Evolutionary conservation across 23 tunicate genomes (phyloP).

Genomic region (Clavelina lepadiformis): DNA sequence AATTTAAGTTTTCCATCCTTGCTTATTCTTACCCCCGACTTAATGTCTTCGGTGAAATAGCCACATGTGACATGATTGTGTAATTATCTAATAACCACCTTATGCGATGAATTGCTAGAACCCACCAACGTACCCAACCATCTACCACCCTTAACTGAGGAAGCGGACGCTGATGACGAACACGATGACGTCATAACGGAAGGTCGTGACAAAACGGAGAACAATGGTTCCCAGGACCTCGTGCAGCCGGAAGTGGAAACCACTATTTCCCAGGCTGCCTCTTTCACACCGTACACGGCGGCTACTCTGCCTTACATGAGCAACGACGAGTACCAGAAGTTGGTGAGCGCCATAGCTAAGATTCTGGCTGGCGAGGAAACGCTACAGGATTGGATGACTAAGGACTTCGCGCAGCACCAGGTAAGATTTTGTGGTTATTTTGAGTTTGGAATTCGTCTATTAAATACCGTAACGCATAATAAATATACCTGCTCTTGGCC

Average conservation of each 20-base stretch:
- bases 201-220: neutral
- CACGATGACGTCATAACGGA: slow-evolving; percentile 45
- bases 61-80: too few species aligned
- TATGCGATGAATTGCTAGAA: neutral
- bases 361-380: slow-evolving; percentile 57
- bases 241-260: slow-evolving; percentile 38
- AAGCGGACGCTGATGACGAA: slow-evolving; percentile 84
- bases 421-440: slow-evolving; percentile 22
- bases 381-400: slow-evolving; percentile 81
- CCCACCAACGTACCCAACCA: neutral
- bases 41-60: too few species aligned
- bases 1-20: too few species aligned
- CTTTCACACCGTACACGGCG: slow-evolving; percentile 46
- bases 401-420: slow-evolving; percentile 83
- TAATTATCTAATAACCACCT: neutral
- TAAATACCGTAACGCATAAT: too few species aligned
- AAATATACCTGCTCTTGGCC: too few species aligned
- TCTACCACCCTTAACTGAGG: slow-evolving; percentile 70
- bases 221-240: neutral
- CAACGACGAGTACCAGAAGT: slow-evolving; percentile 59
- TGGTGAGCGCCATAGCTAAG: slow-evolving; percentile 46
- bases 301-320: slow-evolving; percentile 56
- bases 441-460: too few species aligned
- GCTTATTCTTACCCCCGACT: too few species aligned
- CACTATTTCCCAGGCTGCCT: slow-evolving; percentile 24